Percentiles rank a stretch among this genome's conserved stretches.
phyloP scores from a whole-genome alignment of 2,797 vertebrate genomes.

The Melanotaenia nigrans region DNA sequence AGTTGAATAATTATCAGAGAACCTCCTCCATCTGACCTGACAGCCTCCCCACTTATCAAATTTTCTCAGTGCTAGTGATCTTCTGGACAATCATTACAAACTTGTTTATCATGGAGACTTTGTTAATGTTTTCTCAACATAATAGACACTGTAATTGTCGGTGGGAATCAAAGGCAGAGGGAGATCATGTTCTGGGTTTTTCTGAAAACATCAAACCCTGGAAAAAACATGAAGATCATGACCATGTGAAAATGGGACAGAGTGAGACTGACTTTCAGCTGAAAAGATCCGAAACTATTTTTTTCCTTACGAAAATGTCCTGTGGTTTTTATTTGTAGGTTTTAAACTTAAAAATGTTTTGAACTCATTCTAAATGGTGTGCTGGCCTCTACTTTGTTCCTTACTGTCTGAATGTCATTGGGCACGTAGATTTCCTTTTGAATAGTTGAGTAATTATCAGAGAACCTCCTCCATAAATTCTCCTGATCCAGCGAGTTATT shows the following conservation, averaged over 20 bases:
- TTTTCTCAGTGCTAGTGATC: not conserved
- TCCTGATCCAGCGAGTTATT: too few relatives aligned
- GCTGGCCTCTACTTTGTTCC: too few relatives aligned
- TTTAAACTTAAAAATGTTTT: too few relatives aligned
- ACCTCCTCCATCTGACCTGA: not conserved
- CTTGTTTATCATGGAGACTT: not conserved
- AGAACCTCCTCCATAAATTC: too few relatives aligned
- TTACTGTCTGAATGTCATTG: too few relatives aligned
- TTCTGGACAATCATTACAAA: conserved; percentile 44
- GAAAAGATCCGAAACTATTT: too few relatives aligned
- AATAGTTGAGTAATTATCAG: too few relatives aligned
- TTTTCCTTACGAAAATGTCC: too few relatives aligned
- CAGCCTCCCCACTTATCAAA: not conserved
- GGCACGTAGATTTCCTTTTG: too few relatives aligned
- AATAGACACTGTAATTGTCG: not conserved
- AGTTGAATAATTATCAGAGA: not conserved
- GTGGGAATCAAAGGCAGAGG: not conserved
- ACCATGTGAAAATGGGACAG: not conserved
- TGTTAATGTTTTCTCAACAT: conserved; percentile 52
- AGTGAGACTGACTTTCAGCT: too few relatives aligned
- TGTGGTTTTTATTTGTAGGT: too few relatives aligned
- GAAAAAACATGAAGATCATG: not conserved
- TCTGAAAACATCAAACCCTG: not conserved
- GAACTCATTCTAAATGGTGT: too few relatives aligned
- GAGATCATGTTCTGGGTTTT: not conserved